Percentiles rank a stretch among this genome's conserved stretches.
Evolutionary conservation across 2,888 invertebrate genomes (phyloP).

Genomic region (Diarsia rubi): DNA sequence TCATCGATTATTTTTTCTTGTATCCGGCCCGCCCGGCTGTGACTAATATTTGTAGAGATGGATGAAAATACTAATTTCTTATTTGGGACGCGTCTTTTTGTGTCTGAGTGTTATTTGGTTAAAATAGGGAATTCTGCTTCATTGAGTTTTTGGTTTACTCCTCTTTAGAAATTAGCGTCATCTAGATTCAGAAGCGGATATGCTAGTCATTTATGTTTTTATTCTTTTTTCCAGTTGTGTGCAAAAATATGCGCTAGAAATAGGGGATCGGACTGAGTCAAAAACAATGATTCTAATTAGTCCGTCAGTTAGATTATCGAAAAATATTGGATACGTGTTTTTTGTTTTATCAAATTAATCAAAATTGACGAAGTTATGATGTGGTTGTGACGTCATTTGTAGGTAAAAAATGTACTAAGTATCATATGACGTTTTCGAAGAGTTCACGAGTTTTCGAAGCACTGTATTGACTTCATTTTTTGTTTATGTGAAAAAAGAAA

Average conservation of each 20-base stretch:
- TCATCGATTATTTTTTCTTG: constrained; percentile 80
- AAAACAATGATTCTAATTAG: no score
- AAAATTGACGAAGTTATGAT: no score
- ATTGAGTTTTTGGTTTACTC: constrained; percentile 2
- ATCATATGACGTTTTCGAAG: no score
- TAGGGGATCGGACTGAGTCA: no score
- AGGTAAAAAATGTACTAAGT: no score
- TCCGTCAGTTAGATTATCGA: no score
- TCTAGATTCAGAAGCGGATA: not conserved
- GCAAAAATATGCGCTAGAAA: not conserved
- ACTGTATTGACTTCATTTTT: no score
- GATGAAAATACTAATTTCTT: constrained; percentile 63
- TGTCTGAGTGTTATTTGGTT: constrained; percentile 20
- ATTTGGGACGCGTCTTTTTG: constrained; percentile 54
- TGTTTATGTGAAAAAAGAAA: no score
- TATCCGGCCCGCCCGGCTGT: constrained; percentile 80
- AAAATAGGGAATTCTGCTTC: constrained; percentile 19
- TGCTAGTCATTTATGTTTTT: not conserved
- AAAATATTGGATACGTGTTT: no score
- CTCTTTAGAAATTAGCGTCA: constrained; percentile 1
- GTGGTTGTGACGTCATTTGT: no score
- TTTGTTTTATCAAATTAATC: no score
- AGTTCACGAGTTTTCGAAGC: no score
- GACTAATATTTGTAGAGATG: constrained; percentile 81
- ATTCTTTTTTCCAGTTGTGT: not conserved